Evolutionary conservation across 2,113 vertebrate species (phyloP).

Genomic region (Apus apus): DNA sequence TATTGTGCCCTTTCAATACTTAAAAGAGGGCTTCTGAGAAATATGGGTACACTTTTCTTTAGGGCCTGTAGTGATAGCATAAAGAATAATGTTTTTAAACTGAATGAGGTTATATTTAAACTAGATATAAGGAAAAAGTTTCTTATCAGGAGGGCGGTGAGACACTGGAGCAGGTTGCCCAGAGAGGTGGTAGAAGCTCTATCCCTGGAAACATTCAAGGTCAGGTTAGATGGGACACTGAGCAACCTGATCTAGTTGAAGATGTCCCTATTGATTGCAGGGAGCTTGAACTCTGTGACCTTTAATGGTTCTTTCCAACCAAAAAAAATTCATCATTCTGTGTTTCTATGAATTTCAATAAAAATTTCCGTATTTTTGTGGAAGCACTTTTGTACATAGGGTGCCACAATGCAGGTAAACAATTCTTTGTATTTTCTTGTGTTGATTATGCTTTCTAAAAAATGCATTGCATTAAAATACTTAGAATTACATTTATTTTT

Average conservation of each 20-base stretch:
- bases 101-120: no score
- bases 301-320: background rate
- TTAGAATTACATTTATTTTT: background rate
- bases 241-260: background rate
- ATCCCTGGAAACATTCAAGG: background rate
- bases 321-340: background rate
- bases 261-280: rapidly evolving
- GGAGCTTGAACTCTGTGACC: rapidly evolving
- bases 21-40: no score
- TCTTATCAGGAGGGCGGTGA: no score
- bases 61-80: no score
- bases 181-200: rapidly evolving
- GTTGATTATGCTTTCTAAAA: background rate
- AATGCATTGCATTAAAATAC: background rate
- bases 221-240: rapidly evolving
- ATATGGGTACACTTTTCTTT: no score
- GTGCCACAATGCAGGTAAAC: background rate
- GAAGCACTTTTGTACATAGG: background rate
- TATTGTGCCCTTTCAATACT: no score
- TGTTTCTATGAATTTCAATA: background rate
- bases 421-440: background rate
- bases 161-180: rapidly evolving
- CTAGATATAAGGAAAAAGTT: no score
- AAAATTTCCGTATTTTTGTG: background rate
- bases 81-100: no score